Evolutionary conservation across 2,113 vertebrate genomes (phyloP).

Genomic region (Lathamus discolor): DNA sequence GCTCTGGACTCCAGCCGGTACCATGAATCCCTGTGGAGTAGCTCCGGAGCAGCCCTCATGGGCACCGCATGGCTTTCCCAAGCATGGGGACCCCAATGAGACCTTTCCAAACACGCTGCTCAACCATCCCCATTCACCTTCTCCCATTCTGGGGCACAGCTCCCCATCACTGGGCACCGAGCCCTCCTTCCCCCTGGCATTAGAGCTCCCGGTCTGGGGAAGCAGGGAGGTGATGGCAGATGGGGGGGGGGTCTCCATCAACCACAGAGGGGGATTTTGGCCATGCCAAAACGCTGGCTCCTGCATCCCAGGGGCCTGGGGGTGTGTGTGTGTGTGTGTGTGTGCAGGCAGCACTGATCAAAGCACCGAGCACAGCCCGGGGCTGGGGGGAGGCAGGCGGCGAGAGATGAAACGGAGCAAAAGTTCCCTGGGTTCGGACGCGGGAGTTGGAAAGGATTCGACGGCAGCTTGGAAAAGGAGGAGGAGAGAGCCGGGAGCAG

Average conservation of each 20-base stretch:
- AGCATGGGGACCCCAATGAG: fast-evolving
- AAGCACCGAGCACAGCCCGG: not conserved
- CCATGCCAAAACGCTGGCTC: not conserved
- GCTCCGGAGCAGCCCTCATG: not conserved
- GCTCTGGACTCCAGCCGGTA: fast-evolving
- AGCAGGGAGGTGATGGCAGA: not conserved
- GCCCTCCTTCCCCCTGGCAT: not conserved
- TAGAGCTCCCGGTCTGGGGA: not conserved
- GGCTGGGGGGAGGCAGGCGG: not conserved
- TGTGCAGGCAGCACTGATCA: not conserved
- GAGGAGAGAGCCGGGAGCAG: conserved; percentile 52
- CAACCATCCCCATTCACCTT: not conserved
- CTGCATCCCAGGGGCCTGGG: not conserved
- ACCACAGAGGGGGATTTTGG: not conserved
- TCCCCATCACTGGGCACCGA: not conserved
- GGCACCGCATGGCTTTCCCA: not conserved
- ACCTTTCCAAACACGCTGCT: not conserved
- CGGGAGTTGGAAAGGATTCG: conserved; percentile 49
- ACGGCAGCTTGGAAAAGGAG: conserved; percentile 52
- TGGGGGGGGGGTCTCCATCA: not conserved
- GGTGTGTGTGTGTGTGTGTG: no score
- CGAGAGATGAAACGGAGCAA: conserved; percentile 45
- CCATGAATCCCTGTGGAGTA: fast-evolving
- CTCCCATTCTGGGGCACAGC: not conserved
- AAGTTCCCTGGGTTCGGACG: conserved; percentile 46